Base-by-base conservation (phyloP, 2,113 vertebrate species). In the Salvelinus fontinalis region DNA sequence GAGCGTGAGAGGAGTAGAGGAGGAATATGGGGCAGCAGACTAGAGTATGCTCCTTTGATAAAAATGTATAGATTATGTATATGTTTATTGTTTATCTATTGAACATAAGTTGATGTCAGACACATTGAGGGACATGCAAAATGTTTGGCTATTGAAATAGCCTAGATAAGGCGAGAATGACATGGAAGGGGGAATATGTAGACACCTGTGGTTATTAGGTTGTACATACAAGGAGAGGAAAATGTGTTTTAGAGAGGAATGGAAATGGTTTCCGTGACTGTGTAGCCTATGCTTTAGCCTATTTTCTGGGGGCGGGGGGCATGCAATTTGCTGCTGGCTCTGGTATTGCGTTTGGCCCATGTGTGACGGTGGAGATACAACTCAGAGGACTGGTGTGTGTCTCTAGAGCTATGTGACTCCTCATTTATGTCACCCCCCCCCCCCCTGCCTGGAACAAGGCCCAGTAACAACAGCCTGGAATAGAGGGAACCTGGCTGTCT, bases 381-480 rank as follows among this genome's bases (percentile, higher is more conserved):
- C 14, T 20, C 54, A 20, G 54, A 18, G 54, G 54, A 20, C 54
- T 20, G 20, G 54, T 5, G 14, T 18, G 54, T 57, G 54, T 18
- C 20, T 57, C 54, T 57, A 20, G 54, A 57, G 54, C 54, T 57
- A 20, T 4, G 54, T 18, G 54, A 57, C 54, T 54, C 51, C 51
- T 16, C 51, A 18, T 14, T 11, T 44, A 57, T 18, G 20, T 20
- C 54, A 57, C 16, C 54, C 16, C 34, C 8, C 81, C 67, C 78
- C 67, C 75, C 77, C 67, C 62, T 70, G 39, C 39, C 79, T 89
- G 81, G 84, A 84, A 60, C 27, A 1, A 67, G 65, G 83, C 84
- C 82, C 80, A 83, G 83, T 31, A 69, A 80, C 83, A 59, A 68
- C 74, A 79, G 20, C 34, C 73, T 81, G 82, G 74, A 83, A 77